These are phyloP conservation scores for Hanleya hanleyi DNA, from an alignment of 2,888 invertebrate genomes.

Conservation along the genomic window DNA sequence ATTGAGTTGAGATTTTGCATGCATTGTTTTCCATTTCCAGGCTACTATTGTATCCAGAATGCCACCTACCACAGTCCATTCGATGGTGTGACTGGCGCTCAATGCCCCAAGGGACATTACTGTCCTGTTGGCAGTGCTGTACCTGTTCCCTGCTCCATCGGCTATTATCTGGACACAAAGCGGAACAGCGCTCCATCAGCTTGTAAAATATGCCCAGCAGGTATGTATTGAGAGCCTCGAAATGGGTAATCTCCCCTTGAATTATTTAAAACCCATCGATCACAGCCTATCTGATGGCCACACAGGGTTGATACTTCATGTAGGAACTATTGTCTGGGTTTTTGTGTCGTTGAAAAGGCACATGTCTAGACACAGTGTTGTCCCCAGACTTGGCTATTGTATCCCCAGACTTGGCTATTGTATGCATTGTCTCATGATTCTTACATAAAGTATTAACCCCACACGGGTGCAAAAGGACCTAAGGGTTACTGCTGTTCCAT, in stretches of 20 bases:
- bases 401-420: too few species aligned
- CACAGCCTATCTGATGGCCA: too few species aligned
- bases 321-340: too few species aligned
- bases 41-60: constrained; percentile 62
- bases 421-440: too few species aligned
- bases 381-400: too few species aligned
- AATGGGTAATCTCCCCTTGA: background rate
- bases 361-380: too few species aligned
- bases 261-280: background rate
- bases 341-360: too few species aligned
- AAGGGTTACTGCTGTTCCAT: too few species aligned
- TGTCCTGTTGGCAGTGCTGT: constrained; percentile 59
- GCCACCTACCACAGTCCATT: constrained; percentile 55
- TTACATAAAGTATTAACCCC: too few species aligned
- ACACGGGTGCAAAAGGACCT: too few species aligned
- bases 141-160: constrained; percentile 59
- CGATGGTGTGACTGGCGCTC: constrained; percentile 59
- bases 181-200: constrained; percentile 45
- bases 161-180: constrained; percentile 62
- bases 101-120: constrained; percentile 67
- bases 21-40: constrained; percentile 40
- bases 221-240: constrained; percentile 37
- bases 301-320: too few species aligned
- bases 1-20: too few species aligned
- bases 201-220: constrained; percentile 65